phyloP scores from a whole-genome alignment of 2,888 invertebrate genomes.

The Calliopum simillimum region DNA sequence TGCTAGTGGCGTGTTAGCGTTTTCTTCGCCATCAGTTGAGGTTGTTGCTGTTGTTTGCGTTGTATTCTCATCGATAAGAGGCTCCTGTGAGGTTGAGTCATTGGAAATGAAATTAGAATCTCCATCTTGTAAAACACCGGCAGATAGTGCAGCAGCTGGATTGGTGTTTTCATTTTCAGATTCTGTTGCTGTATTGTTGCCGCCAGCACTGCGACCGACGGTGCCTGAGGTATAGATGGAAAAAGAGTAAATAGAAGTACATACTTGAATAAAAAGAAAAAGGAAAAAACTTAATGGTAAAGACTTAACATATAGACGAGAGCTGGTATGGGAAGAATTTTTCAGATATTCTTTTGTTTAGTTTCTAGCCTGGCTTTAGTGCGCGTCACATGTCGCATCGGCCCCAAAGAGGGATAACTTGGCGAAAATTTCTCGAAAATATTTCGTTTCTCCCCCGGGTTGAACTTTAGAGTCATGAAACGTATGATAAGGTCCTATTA shows the following conservation, averaged over 20 bases:
- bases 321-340: no score
- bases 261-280: not conserved
- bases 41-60: constrained; percentile 71
- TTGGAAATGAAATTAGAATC: constrained; percentile 65
- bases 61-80: constrained; percentile 66
- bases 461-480: no score
- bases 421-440: no score
- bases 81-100: constrained; percentile 65
- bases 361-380: no score
- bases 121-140: constrained; percentile 52
- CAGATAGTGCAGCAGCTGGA: constrained; percentile 43
- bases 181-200: constrained; percentile 55
- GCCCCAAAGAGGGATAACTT: no score
- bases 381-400: no score
- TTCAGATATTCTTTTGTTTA: no score
- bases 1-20: constrained; percentile 54
- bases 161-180: constrained; percentile 60
- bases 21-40: constrained; percentile 56
- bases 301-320: no score
- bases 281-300: not conserved
- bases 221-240: not conserved
- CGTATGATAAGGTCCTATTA: no score
- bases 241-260: not conserved
- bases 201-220: constrained; percentile 44
- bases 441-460: no score